phyloP scores from a whole-genome alignment of 2,888 invertebrate species.

The Pterobdella sp. region DNA sequence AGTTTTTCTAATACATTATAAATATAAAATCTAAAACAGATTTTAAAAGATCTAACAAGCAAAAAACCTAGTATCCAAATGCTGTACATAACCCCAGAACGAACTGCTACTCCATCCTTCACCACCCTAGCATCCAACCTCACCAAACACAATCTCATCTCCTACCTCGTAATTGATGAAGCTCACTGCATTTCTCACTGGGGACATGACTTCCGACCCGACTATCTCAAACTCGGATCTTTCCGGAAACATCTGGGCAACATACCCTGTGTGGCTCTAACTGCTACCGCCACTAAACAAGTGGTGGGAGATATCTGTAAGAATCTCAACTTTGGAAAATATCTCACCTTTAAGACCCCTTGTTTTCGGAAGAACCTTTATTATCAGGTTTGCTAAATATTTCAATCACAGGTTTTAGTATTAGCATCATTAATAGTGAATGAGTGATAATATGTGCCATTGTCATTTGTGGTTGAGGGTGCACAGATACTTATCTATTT shows the following conservation, averaged over 20 bases:
- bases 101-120: slow-evolving; percentile 66
- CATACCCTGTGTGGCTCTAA: slow-evolving; percentile 79
- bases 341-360: slow-evolving; percentile 62
- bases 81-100: slow-evolving; percentile 92
- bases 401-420: not conserved
- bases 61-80: slow-evolving; percentile 70
- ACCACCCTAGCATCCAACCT: slow-evolving; percentile 60
- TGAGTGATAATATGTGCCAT: too few species aligned
- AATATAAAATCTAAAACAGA: slow-evolving; percentile 46
- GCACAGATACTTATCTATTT: not conserved
- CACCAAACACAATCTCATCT: slow-evolving; percentile 67
- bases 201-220: slow-evolving; percentile 92
- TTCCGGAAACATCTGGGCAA: slow-evolving; percentile 58
- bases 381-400: slow-evolving; percentile 62
- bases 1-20: not conserved
- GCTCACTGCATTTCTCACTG: slow-evolving; percentile 75
- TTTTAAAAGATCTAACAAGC: slow-evolving; percentile 64
- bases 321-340: slow-evolving; percentile 57
- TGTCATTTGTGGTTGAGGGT: not conserved
- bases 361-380: slow-evolving; percentile 79
- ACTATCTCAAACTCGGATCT: slow-evolving; percentile 78
- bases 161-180: slow-evolving; percentile 90
- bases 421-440: slow-evolving; percentile 2
- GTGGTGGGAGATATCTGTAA: slow-evolving; percentile 47
- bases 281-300: slow-evolving; percentile 75